These are phyloP conservation scores for Pachycephala philippinensis DNA, from an alignment of 2,113 vertebrate genomes.

Conservation along the genomic window DNA sequence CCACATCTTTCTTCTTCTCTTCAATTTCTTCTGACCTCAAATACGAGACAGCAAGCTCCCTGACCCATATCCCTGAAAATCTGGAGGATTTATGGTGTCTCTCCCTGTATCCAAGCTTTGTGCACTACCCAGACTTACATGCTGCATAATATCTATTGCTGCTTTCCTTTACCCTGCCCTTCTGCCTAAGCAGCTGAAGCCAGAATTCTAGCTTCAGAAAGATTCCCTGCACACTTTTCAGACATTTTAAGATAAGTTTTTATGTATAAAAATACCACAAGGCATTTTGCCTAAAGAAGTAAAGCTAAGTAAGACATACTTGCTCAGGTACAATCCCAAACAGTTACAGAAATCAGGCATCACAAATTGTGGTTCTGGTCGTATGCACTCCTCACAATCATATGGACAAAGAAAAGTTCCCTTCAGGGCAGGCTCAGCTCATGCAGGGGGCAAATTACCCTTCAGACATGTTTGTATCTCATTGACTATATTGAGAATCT, in stretches of 20 bases:
- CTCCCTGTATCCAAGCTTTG: background rate
- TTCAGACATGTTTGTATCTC: background rate
- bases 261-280: background rate
- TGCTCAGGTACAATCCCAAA: background rate
- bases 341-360: background rate
- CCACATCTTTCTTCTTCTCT: background rate
- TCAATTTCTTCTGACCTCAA: background rate
- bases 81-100: background rate
- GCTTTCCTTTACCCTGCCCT: background rate
- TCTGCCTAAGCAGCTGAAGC: background rate
- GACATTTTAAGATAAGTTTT: background rate
- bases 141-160: background rate
- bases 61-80: background rate
- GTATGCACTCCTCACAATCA: background rate
- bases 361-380: background rate
- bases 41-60: background rate
- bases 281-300: background rate
- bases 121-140: background rate
- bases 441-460: background rate
- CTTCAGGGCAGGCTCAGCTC: background rate
- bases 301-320: background rate
- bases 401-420: background rate
- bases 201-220: background rate
- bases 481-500: constrained; percentile 44
- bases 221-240: background rate